phyloP scores from a whole-genome alignment of 1,140 invertebrate genomes.

The Phocides pigmalion region DNA sequence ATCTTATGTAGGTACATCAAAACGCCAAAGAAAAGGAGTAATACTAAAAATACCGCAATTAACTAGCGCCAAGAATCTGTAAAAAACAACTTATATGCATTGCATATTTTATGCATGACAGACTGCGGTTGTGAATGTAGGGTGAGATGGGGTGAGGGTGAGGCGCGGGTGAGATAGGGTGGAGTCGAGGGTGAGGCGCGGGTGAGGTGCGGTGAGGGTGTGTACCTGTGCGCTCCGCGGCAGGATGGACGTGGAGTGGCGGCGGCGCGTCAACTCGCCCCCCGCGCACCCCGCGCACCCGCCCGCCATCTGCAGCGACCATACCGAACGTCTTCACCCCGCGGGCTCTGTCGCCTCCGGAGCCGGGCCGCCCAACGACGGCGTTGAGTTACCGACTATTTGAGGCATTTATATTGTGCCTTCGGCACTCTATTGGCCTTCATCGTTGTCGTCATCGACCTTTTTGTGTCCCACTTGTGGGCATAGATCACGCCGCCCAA shows the following conservation, averaged over 20 bases:
- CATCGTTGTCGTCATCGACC: no score
- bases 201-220: constrained; percentile 11
- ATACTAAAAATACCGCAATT: neutral
- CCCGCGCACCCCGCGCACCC: constrained; percentile 54
- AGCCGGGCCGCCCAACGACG: neutral
- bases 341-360: constrained; percentile 9
- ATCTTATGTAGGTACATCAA: no score
- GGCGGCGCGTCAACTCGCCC: constrained; percentile 87
- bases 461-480: no score
- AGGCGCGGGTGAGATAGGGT: neutral
- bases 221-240: constrained; percentile 86
- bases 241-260: constrained; percentile 88
- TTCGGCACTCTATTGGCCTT: neutral
- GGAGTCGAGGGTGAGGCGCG: neutral
- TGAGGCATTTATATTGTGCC: constrained; percentile 19
- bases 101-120: neutral
- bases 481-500: no score
- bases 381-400: neutral
- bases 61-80: neutral
- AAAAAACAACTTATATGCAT: neutral
- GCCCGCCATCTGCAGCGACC: constrained; percentile 64
- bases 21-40: no score
- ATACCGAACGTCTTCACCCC: constrained; percentile 34
- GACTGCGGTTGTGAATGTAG: neutral
- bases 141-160: neutral